Evolutionary conservation across 2,113 vertebrate species (phyloP).

Genomic region (Nematolebias whitei): DNA sequence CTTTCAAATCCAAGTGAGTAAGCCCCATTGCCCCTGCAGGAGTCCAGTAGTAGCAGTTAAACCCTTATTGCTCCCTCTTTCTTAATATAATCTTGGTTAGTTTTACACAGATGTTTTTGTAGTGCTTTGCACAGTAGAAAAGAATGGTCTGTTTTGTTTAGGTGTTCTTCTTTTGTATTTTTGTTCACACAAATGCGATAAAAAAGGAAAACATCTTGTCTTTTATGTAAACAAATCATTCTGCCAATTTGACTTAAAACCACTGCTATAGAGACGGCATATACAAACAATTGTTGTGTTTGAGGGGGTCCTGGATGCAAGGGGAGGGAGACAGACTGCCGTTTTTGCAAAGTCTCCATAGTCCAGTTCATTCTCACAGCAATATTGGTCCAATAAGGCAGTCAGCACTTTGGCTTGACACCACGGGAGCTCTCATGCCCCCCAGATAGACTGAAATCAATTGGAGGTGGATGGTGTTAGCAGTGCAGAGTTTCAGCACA

Average conservation of each 20-base stretch:
- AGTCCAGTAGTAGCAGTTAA: slow-evolving; percentile 58
- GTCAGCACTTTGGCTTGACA: slow-evolving; percentile 56
- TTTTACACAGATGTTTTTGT: slow-evolving; percentile 43
- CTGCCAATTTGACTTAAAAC: slow-evolving; percentile 13
- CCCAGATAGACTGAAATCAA: slow-evolving; percentile 54
- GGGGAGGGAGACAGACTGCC: not conserved
- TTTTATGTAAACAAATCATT: slow-evolving; percentile 39
- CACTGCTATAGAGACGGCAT: not conserved
- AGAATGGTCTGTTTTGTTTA: slow-evolving; percentile 36
- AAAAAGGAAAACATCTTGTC: not conserved
- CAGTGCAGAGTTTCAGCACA: slow-evolving; percentile 29
- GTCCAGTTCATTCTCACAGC: slow-evolving; percentile 30
- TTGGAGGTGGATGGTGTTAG: slow-evolving; percentile 39
- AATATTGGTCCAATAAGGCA: slow-evolving; percentile 45
- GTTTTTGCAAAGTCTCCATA: slow-evolving; percentile 21
- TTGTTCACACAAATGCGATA: slow-evolving; percentile 10
- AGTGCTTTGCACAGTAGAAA: slow-evolving; percentile 27
- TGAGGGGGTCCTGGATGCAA: not conserved
- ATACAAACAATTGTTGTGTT: slow-evolving; percentile 20
- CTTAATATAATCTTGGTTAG: slow-evolving; percentile 49
- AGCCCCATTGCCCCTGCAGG: slow-evolving; percentile 64
- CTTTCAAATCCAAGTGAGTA: slow-evolving; percentile 31
- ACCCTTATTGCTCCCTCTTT: slow-evolving; percentile 35
- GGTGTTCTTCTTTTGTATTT: slow-evolving; percentile 25
- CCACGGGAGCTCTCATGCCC: slow-evolving; percentile 48